Conservation (phyloP, 1,140 invertebrate species). For the Heliconius melpomene region DNA sequence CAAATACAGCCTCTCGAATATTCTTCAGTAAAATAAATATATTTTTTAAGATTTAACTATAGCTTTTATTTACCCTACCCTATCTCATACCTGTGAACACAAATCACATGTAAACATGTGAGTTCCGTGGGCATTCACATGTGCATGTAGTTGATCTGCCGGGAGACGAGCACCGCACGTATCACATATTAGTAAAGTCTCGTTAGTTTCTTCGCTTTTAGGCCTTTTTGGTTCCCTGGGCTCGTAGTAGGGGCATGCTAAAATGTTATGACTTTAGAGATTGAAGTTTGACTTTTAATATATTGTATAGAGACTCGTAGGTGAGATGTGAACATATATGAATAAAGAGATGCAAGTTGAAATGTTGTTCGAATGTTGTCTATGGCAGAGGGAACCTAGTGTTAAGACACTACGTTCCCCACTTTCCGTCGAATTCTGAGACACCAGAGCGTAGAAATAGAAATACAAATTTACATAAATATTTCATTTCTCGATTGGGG, state of each 20-base stretch:
- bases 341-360: background rate
- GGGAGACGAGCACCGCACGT: conserved; percentile 56
- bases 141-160: conserved; percentile 50
- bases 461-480: too few species aligned
- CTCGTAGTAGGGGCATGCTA: conserved; percentile 71
- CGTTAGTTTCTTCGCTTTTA: conserved; percentile 34
- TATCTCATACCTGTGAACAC: conserved; percentile 50
- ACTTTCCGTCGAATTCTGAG: too few species aligned
- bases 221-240: conserved; percentile 60
- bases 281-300: background rate
- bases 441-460: too few species aligned
- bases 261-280: background rate
- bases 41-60: too few species aligned
- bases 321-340: background rate
- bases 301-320: background rate
- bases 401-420: too few species aligned
- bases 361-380: too few species aligned
- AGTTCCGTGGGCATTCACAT: conserved; percentile 54
- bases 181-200: conserved; percentile 59
- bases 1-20: too few species aligned
- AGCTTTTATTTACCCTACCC: too few species aligned
- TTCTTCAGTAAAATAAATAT: too few species aligned
- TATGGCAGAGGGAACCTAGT: too few species aligned
- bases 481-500: too few species aligned
- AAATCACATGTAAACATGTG: conserved; percentile 62